A percentile compares a stretch with the other conserved stretches of the same genome.
Evolutionary conservation across 1,140 invertebrate species (phyloP).

Genomic region (Ectropis grisescens): DNA sequence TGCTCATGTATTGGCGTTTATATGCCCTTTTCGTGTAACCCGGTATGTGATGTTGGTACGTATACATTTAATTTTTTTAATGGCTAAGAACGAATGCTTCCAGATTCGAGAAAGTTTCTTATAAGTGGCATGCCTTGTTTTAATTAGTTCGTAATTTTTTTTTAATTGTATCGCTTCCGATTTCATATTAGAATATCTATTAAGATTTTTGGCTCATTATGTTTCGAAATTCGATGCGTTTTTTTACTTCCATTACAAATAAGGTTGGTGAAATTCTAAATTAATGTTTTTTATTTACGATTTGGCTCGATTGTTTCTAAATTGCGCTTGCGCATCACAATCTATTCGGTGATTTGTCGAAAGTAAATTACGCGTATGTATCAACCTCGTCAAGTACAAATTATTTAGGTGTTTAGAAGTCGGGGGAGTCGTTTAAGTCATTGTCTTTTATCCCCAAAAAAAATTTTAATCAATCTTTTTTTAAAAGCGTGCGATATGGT

Average conservation of each 20-base stretch:
- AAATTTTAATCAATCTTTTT: too few species aligned
- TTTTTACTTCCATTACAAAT: constrained; percentile 28
- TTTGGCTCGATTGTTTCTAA: constrained; percentile 19
- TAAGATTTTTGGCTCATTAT: constrained; percentile 22
- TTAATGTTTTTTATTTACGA: constrained; percentile 12
- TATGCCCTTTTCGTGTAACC: too few species aligned
- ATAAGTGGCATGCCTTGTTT: constrained; percentile 54
- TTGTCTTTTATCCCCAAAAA: constrained; percentile 17
- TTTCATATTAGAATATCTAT: constrained; percentile 12
- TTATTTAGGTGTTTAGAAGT: constrained; percentile 29
- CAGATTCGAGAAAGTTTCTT: constrained; percentile 39
- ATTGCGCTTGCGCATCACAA: constrained; percentile 32
- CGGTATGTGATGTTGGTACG: too few species aligned
- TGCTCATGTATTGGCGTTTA: too few species aligned
- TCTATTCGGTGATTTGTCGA: constrained; percentile 44
- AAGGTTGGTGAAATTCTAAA: constrained; percentile 27
- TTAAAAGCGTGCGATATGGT: too few species aligned
- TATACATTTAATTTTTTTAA: too few species aligned
- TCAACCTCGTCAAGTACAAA: constrained; percentile 57
- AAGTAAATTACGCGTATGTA: constrained; percentile 32
- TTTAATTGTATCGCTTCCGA: constrained; percentile 35
- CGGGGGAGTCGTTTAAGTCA: constrained; percentile 24
- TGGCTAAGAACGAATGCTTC: constrained; percentile 40
- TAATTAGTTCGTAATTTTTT: constrained; percentile 59
- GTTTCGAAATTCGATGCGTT: constrained; percentile 22